These are phyloP conservation scores for Phymanthus crucifer DNA, from an alignment of 92 coral and sea anemone genomes.

Conservation along the genomic window DNA sequence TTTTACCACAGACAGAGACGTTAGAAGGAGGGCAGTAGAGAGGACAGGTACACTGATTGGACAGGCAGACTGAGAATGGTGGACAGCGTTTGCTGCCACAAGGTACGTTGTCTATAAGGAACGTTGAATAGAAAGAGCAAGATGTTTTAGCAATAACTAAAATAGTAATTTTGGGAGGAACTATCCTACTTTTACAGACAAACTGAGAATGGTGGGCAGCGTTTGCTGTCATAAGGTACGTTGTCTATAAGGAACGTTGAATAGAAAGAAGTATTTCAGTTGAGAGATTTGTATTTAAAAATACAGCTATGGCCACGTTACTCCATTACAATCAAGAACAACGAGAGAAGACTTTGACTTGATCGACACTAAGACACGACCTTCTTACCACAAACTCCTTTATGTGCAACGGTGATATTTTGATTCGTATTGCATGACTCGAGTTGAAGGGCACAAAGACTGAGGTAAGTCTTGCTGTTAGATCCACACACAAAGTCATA, in stretches of 20 bases:
- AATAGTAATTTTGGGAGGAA: too few species aligned
- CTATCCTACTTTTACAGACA: too few species aligned
- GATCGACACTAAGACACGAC: too few species aligned
- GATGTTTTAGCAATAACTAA: not conserved
- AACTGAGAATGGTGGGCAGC: conserved; percentile 62
- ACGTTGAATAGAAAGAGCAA: not conserved
- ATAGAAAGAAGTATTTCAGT: too few species aligned
- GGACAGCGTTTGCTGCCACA: conserved; percentile 65
- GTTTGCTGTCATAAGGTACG: conserved; percentile 54
- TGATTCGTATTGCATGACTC: conserved; percentile 68
- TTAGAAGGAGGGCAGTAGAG: conserved; percentile 51
- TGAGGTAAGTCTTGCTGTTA: conserved; percentile 75
- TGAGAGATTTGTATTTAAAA: too few species aligned
- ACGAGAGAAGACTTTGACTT: too few species aligned
- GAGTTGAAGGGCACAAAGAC: conserved; percentile 74
- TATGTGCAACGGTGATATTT: conserved; percentile 49
- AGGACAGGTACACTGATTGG: conserved; percentile 55
- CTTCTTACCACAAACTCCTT: conserved; percentile 89
- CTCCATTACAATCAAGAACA: too few species aligned
- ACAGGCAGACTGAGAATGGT: conserved; percentile 59
- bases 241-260: conserved; percentile 13
- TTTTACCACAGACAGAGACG: conserved; percentile 62
- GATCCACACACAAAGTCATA: conserved; percentile 86
- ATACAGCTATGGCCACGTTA: too few species aligned
- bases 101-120: conserved; percentile 34